A percentile compares a stretch with the other conserved stretches of the same genome.
phyloP scores from a whole-genome alignment of 2,113 vertebrate genomes.

The Promerops cafer region DNA sequence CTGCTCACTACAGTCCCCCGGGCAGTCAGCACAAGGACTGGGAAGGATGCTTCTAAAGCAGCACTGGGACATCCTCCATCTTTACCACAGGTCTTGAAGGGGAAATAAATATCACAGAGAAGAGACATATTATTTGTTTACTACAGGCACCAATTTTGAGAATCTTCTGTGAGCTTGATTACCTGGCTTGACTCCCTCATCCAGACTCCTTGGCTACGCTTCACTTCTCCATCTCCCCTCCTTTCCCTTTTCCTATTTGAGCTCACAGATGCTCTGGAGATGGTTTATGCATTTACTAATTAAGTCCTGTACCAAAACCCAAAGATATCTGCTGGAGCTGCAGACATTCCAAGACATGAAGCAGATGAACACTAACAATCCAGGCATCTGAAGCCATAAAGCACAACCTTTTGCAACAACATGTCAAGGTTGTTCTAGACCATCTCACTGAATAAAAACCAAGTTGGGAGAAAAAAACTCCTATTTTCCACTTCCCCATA shows the following conservation, averaged over 20 bases:
- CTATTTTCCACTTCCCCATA: neutral
- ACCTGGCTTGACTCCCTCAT: neutral
- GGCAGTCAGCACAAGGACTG: neutral
- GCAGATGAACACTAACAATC: neutral
- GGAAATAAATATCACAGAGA: neutral
- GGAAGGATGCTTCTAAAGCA: neutral
- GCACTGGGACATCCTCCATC: neutral
- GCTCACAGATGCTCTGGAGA: neutral
- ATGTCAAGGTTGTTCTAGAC: neutral
- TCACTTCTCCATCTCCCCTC: neutral
- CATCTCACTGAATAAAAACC: neutral
- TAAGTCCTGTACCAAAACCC: neutral
- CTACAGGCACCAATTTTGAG: neutral
- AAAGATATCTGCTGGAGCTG: neutral
- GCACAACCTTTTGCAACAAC: neutral
- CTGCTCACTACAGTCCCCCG: neutral
- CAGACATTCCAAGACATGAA: neutral
- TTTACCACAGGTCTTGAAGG: neutral
- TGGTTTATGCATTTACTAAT: neutral
- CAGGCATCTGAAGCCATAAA: neutral
- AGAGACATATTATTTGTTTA: neutral
- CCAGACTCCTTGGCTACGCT: neutral
- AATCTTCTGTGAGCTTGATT: neutral
- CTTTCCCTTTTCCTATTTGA: neutral
- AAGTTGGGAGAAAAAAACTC: fast-evolving